phyloP scores from a whole-genome alignment of 2,888 invertebrate species.

The Stenurella melanura region DNA sequence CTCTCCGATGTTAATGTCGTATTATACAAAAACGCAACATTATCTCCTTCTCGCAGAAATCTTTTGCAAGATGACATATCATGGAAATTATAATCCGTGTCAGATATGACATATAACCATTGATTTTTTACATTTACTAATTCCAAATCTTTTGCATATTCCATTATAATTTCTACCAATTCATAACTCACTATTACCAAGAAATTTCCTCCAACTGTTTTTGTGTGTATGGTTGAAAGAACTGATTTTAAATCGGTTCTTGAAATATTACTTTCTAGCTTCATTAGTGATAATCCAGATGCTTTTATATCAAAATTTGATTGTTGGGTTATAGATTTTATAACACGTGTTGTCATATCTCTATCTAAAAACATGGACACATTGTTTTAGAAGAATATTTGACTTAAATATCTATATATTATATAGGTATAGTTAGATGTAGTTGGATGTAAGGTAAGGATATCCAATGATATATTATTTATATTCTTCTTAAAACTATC shows the following conservation, averaged over 20 bases:
- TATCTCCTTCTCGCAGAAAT: constrained; percentile 84
- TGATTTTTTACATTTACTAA: constrained; percentile 85
- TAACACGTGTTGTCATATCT: constrained; percentile 80
- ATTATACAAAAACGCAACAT: constrained; percentile 86
- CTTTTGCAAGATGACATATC: constrained; percentile 77
- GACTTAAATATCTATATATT: no score
- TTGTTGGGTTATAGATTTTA: constrained; percentile 76
- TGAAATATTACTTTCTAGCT: constrained; percentile 59
- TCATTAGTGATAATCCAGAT: constrained; percentile 67
- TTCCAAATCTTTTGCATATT: constrained; percentile 79
- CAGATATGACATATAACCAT: constrained; percentile 87
- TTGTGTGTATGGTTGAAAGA: constrained; percentile 65
- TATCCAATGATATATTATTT: no score
- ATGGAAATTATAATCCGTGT: constrained; percentile 74
- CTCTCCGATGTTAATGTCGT: constrained; percentile 74
- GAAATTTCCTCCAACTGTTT: constrained; percentile 73
- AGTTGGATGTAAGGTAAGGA: no score
- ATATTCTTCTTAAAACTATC: no score
- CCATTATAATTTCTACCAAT: constrained; percentile 80
- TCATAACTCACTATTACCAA: constrained; percentile 80
- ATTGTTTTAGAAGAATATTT: no score
- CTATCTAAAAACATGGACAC: constrained; percentile 72
- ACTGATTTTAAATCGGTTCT: constrained; percentile 51
- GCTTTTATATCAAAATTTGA: constrained; percentile 55
- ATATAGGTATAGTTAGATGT: no score